phyloP scores from a whole-genome alignment of 2,888 invertebrate genomes.

The Deilephila porcellus region DNA sequence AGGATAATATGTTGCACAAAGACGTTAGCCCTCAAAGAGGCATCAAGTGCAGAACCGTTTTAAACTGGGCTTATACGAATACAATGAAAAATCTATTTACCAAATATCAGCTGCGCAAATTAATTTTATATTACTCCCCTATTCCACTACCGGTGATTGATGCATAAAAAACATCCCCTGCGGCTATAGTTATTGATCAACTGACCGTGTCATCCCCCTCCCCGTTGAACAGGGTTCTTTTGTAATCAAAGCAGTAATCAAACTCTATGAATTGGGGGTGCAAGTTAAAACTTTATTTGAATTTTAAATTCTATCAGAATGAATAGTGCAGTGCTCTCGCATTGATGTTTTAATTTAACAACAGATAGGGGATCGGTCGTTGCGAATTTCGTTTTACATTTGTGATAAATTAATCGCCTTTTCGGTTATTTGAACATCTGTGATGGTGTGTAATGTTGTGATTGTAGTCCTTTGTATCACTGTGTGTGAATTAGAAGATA shows the following conservation, averaged over 20 bases:
- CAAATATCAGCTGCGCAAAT: not conserved
- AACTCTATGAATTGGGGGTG: constrained; percentile 69
- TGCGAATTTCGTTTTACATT: constrained; percentile 48
- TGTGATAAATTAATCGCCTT: constrained; percentile 42
- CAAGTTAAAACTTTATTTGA: constrained; percentile 73
- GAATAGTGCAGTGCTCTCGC: constrained; percentile 44
- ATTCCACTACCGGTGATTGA: constrained; percentile 47
- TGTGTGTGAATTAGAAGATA: no score
- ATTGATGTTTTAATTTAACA: constrained; percentile 53
- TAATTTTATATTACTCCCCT: not conserved
- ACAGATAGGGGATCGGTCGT: constrained; percentile 47
- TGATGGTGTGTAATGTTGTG: constrained; percentile 31
- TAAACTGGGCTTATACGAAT: no score
- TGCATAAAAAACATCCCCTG: constrained; percentile 48
- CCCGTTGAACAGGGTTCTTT: constrained; percentile 61
- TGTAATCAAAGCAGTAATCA: constrained; percentile 82
- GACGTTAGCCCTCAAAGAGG: no score
- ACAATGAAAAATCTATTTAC: not conserved
- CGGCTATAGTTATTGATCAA: constrained; percentile 70
- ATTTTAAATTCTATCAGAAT: constrained; percentile 66
- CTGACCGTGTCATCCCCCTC: constrained; percentile 65
- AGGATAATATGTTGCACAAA: no score
- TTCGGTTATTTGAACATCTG: constrained; percentile 41
- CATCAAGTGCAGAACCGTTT: no score
- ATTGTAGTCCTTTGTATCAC: not conserved